phyloP scores from a whole-genome alignment of 2,113 vertebrate species.

The Platichthys flesus region DNA sequence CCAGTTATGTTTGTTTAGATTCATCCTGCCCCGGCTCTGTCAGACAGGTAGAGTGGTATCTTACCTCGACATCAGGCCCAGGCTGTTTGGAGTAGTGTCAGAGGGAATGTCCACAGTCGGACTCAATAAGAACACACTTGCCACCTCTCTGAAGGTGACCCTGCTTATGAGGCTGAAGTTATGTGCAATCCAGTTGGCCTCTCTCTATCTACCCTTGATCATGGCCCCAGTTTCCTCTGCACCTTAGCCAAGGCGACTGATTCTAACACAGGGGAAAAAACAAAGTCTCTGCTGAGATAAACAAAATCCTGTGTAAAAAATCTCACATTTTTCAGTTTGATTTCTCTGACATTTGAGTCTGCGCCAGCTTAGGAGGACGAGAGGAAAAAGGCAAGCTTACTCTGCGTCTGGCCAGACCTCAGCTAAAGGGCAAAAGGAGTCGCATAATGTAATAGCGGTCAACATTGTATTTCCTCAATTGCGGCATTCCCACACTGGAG shows the following conservation, averaged over 20 bases:
- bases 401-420: constrained; percentile 26
- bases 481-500: constrained; percentile 4
- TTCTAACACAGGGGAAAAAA: background rate
- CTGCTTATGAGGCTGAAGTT: constrained; percentile 28
- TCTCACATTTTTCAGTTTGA: constrained; percentile 7
- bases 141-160: constrained; percentile 24
- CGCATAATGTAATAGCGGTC: constrained; percentile 62
- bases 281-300: background rate
- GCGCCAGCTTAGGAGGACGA: background rate
- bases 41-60: background rate
- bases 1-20: background rate
- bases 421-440: constrained; percentile 51
- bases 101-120: constrained; percentile 19
- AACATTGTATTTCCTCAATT: constrained; percentile 57
- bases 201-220: constrained; percentile 1
- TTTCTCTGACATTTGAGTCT: constrained; percentile 21
- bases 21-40: background rate
- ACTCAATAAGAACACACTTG: constrained; percentile 7
- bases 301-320: background rate
- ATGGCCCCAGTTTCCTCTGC: constrained; percentile 5
- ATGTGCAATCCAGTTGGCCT: constrained; percentile 40
- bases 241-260: background rate
- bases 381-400: constrained; percentile 16
- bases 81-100: constrained; percentile 2
- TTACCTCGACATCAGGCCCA: background rate